Evolutionary conservation across 2,797 vertebrate species (phyloP).

Genomic region (Megaceryle alcyon): DNA sequence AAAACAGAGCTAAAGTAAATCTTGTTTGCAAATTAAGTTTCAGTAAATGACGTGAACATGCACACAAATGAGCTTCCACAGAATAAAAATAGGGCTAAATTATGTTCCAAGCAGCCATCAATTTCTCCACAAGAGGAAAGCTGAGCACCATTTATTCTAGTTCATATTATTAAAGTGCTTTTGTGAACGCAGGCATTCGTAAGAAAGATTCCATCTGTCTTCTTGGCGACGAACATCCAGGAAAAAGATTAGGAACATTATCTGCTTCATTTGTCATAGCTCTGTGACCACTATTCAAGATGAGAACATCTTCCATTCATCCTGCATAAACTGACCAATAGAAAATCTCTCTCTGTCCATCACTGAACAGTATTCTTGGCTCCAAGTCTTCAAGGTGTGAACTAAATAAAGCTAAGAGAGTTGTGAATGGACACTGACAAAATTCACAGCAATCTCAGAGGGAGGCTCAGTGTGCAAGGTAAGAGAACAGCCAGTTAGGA

Average conservation of each 20-base stretch:
- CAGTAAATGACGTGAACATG: constrained; percentile 4
- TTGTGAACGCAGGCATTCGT: background rate
- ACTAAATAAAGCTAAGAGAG: background rate
- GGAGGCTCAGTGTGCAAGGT: background rate
- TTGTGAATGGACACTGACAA: background rate
- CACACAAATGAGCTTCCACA: constrained; percentile 8
- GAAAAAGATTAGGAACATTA: background rate
- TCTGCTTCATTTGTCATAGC: background rate
- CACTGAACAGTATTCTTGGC: background rate
- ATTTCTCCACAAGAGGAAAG: background rate
- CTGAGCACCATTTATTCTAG: background rate
- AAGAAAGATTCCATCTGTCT: background rate
- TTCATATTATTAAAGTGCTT: background rate
- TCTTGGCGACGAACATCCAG: background rate
- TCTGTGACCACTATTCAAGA: background rate
- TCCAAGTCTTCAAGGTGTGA: background rate
- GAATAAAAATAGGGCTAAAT: background rate
- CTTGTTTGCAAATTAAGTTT: constrained; percentile 57
- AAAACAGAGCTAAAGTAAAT: constrained; percentile 48
- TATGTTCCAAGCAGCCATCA: background rate
- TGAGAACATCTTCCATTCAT: background rate
- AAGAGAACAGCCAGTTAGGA: background rate
- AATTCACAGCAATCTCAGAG: background rate
- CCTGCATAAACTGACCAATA: background rate
- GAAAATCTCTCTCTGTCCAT: background rate